These are phyloP conservation scores for Eretmocerus hayati DNA, from an alignment of 2,888 invertebrate genomes.

Conservation along the genomic window DNA sequence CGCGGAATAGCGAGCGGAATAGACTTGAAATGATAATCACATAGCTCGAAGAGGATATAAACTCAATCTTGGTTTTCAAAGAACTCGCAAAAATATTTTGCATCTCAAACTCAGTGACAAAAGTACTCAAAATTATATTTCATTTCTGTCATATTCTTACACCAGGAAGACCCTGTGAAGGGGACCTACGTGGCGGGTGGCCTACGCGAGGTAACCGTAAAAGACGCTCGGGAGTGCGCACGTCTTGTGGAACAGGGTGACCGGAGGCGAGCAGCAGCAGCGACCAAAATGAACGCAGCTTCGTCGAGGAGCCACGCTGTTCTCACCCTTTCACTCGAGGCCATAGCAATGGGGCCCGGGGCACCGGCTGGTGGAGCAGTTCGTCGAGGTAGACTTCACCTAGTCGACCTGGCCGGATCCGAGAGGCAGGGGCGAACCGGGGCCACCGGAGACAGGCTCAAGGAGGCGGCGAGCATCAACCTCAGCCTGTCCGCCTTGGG, in stretches of 20 bases:
- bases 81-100: no score
- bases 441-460: constrained; percentile 77
- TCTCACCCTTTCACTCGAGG: constrained; percentile 78
- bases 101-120: no score
- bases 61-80: no score
- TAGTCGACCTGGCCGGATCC: constrained; percentile 85
- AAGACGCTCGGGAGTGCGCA: constrained; percentile 71
- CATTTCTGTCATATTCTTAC: no score
- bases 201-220: constrained; percentile 52
- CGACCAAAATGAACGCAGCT: constrained; percentile 84
- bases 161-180: constrained; percentile 47
- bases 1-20: no score
- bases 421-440: constrained; percentile 79
- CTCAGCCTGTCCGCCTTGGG: constrained; percentile 79
- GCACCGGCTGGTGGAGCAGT: constrained; percentile 47
- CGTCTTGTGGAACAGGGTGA: constrained; percentile 68
- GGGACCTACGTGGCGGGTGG: constrained; percentile 61
- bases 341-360: constrained; percentile 54
- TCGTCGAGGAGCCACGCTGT: constrained; percentile 83
- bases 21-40: neutral
- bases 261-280: constrained; percentile 72
- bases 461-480: constrained; percentile 87
- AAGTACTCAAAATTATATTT: no score
- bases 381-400: constrained; percentile 68
- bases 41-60: no score